Evolutionary conservation across 2,113 vertebrate genomes (phyloP), one percentile per base, ranked within the genome.

Genomic region (Aspiorhynchus laticeps): DNA sequence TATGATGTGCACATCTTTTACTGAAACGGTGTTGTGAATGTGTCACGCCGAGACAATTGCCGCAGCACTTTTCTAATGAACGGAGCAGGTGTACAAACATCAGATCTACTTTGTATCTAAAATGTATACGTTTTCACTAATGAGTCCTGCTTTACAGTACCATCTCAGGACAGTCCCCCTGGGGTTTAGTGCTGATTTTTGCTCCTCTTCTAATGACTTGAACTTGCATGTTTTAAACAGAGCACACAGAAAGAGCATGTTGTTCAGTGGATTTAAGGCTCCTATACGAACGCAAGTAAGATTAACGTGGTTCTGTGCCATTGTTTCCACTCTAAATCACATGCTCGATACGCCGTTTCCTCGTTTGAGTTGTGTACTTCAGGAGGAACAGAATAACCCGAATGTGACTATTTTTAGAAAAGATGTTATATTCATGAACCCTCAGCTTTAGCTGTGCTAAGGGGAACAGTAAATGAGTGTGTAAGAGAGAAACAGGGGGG

Each of bases 401-500:
- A 81, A 46, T 73, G 69, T 53, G 3, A 17, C 84, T 82, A 85
- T 82, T 88, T 88, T 88, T 85, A 82, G 69, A 74, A 38, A 65
- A 74, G 7, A 85, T 59, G 78, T 63, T 63, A 71, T 77, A 86
- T 77, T 69, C 56, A 83, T 83, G 86, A 78, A 78, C 77, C 86
- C 61, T 83, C 43, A 78, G 74, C 48, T 83, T 83, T 76, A 78
- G 80, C 61, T 56, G 59, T 36, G 82, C 82, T 84, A 74, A 74
- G 82, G 69, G 28, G 82, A 84, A 41, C 46, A 26, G 69, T 21
- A 84, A 84, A 73, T 38, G 69, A 48, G 43, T 53, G 46, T 74
- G 51, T 75, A 74, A 41, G 83, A 56, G 67, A 84, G 24, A 38
- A 56, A 36, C 38, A 51, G 51, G 51, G 46, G 59, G 69, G 69